Base-by-base conservation (phyloP, 1,140 invertebrate species). In the Drosophila varians region DNA sequence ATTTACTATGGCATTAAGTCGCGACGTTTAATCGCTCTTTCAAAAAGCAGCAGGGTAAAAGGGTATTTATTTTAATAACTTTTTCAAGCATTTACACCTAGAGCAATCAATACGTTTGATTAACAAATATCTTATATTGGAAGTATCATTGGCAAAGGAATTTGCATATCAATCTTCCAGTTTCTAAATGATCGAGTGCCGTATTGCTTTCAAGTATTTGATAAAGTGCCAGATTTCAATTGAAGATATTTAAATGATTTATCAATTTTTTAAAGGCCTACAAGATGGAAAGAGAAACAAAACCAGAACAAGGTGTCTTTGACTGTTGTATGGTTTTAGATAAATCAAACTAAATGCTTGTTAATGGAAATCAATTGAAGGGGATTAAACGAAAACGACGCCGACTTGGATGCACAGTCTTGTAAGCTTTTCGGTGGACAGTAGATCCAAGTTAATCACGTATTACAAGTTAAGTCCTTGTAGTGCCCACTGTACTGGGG, bases 321-420 rank as follows among this genome's bases (percentile, higher is more conserved):
- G 45, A 21, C 21, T 60, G 74, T 45, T 23, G 36, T 38, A 42
- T 31, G 58, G 45, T 51, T 74, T 65, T 55, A 57, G 48, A 69
- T 71, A 86, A 76, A 79, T 84, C 61, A 40, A 87, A 82, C 77
- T 87, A 86, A 64, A 64, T 60, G 53, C 46, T 42, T 68, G 47
- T 40, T 69, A 60, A 76, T 62, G 45, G 76, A 77, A 82, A 86
- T 86, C 74, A 87, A 82, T 82, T 74, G 47, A 58, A 86, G 77
- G 73, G 87, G 82, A 86, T 86, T 84, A 84, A 72, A 86, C 36
- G 79, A 73, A 61, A 48, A 12, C 34, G 34, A 25, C 19, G 52
- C 6, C 36, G 51, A 36, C 25, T 21, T 25, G 47, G 45, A 66
- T 42, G 45, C 16, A 52, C 31, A 31, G 9, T 36, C 34, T 9